Conservation (phyloP, 2,113 vertebrate species). For the Antechinus flavipes region DNA sequence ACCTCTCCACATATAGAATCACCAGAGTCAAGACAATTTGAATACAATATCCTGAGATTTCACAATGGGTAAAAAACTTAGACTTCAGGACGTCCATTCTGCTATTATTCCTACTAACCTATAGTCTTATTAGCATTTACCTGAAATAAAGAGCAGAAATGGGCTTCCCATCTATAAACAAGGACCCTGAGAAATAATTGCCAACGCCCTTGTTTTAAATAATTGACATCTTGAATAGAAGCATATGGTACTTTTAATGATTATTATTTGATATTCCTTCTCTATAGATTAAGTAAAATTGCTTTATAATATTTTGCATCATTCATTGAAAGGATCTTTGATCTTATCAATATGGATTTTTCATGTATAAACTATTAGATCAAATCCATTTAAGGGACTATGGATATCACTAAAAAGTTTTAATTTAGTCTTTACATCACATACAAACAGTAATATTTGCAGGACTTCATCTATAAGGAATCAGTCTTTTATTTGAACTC, state of each 20-base stretch:
- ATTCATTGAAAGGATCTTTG: background rate
- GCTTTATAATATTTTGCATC: background rate
- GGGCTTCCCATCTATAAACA: background rate
- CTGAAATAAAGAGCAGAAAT: background rate
- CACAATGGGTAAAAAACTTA: background rate
- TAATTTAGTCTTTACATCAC: background rate
- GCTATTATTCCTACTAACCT: background rate
- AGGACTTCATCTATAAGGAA: background rate
- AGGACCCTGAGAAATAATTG: background rate
- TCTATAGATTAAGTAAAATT: background rate
- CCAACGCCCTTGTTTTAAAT: background rate
- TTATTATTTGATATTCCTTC: background rate
- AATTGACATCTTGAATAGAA: background rate
- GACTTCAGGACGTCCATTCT: background rate
- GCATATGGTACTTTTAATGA: background rate
- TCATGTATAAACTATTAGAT: background rate
- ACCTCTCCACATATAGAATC: background rate
- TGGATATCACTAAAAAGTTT: background rate
- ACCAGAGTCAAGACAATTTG: background rate
- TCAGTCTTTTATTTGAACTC: background rate
- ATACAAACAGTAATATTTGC: background rate
- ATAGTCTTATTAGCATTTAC: background rate
- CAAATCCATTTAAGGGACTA: background rate
- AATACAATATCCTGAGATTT: background rate
- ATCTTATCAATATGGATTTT: background rate